These are phyloP conservation scores for Onthophagus taurus DNA, from an alignment of 1,140 invertebrate species.

Conservation along the genomic window DNA sequence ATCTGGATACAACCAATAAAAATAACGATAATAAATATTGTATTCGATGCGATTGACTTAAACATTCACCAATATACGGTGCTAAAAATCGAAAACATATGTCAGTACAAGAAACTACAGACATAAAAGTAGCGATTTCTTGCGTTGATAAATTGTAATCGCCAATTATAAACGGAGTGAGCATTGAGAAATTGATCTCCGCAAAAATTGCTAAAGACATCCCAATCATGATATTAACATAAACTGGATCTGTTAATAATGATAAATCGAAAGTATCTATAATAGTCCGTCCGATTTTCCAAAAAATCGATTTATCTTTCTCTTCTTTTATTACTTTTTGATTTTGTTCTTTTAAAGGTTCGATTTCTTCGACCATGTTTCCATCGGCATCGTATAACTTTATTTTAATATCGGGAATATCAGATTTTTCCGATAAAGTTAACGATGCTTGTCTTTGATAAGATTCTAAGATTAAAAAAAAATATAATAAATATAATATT, in stretches of 20 bases:
- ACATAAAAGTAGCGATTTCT: slow-evolving; percentile 52
- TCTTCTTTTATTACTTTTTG: background rate
- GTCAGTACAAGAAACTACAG: slow-evolving; percentile 49
- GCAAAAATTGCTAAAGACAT: slow-evolving; percentile 56
- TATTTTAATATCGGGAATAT: background rate
- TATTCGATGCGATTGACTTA: slow-evolving; percentile 31
- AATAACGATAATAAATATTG: slow-evolving; percentile 34
- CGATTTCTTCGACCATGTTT: slow-evolving; percentile 1
- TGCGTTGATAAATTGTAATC: slow-evolving; percentile 48
- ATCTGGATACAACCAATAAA: slow-evolving; percentile 29
- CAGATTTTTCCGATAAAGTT: background rate
- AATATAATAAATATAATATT: too few species aligned
- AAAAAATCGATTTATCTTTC: background rate
- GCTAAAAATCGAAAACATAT: slow-evolving; percentile 50
- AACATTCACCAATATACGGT: slow-evolving; percentile 46
- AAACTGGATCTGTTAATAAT: slow-evolving; percentile 53
- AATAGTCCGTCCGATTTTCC: slow-evolving; percentile 19
- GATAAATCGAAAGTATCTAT: slow-evolving; percentile 55
- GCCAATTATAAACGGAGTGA: slow-evolving; percentile 55
- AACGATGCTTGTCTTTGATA: too few species aligned
- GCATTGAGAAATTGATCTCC: slow-evolving; percentile 58
- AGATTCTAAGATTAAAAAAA: too few species aligned
- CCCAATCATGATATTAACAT: slow-evolving; percentile 56
- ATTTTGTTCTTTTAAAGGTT: background rate
- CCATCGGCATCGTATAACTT: background rate